A percentile compares a stretch with the other conserved stretches of the same genome.
phyloP scores from a whole-genome alignment of 92 coral and sea anemone species.

The Zoanthus sociatus region DNA sequence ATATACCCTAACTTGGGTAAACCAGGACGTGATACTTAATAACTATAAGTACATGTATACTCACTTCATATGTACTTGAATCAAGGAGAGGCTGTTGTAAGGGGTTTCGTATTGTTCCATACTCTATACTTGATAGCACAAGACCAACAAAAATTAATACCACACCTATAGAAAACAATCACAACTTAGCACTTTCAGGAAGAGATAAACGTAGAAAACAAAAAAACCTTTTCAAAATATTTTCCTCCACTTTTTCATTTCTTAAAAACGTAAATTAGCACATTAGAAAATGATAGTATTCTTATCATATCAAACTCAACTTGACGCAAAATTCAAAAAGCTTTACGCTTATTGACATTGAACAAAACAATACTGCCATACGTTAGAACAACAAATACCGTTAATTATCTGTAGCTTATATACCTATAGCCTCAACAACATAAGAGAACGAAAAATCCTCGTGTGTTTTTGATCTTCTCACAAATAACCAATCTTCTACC shows the following conservation, averaged over 20 bases:
- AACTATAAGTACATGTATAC: background rate
- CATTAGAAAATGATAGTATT: no score
- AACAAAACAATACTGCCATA: no score
- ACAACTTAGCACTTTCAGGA: background rate
- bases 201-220: background rate
- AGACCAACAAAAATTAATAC: conserved; percentile 34
- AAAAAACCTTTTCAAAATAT: no score
- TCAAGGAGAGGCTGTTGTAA: conserved; percentile 37
- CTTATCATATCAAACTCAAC: no score
- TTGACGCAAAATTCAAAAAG: no score
- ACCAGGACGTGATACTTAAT: no score
- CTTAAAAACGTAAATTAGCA: no score
- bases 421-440: conserved; percentile 76
- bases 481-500: conserved; percentile 95
- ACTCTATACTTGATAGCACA: conserved; percentile 33
- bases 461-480: conserved; percentile 54
- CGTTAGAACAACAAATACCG: no score
- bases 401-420: background rate
- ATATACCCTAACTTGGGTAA: no score
- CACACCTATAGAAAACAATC: background rate
- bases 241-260: no score
- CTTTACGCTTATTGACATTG: no score
- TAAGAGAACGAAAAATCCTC: conserved; percentile 12
- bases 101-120: conserved; percentile 16
- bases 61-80: conserved; percentile 12